Evolutionary conservation across 1,140 invertebrate genomes (phyloP).

Genomic region (Papilio glaucus): DNA sequence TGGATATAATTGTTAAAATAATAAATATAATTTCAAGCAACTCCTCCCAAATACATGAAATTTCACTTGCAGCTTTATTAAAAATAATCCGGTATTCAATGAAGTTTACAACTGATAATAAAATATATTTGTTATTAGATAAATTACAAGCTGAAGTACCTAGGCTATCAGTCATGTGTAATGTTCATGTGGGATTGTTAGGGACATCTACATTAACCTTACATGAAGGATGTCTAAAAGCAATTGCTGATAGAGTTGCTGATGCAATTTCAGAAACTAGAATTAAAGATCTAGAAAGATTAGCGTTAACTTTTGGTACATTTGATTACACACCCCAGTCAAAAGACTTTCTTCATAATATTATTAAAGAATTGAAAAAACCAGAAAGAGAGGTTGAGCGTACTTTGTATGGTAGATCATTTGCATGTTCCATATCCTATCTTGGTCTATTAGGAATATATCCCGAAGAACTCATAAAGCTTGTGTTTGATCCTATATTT

Average conservation of each 20-base stretch:
- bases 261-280: conserved; percentile 67
- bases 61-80: conserved; percentile 82
- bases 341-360: conserved; percentile 75
- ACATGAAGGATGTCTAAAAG: conserved; percentile 67
- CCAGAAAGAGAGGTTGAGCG: conserved; percentile 78
- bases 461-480: conserved; percentile 81
- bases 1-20: conserved; percentile 75
- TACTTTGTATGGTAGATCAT: conserved; percentile 67
- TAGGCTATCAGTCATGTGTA: conserved; percentile 75
- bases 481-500: conserved; percentile 74
- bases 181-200: conserved; percentile 84
- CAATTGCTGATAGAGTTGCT: conserved; percentile 64
- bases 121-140: conserved; percentile 69
- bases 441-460: conserved; percentile 80
- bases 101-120: conserved; percentile 53
- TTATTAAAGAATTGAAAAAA: conserved; percentile 81
- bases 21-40: conserved; percentile 71
- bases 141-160: conserved; percentile 74
- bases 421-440: conserved; percentile 80
- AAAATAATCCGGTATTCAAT: conserved; percentile 83
- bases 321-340: conserved; percentile 82
- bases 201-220: conserved; percentile 75
- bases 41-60: conserved; percentile 78
- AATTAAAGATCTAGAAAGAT: conserved; percentile 87
- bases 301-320: conserved; percentile 81